Evolutionary conservation across 2,888 invertebrate genomes (phyloP).

Genomic region (Phyto melanocephala): DNA sequence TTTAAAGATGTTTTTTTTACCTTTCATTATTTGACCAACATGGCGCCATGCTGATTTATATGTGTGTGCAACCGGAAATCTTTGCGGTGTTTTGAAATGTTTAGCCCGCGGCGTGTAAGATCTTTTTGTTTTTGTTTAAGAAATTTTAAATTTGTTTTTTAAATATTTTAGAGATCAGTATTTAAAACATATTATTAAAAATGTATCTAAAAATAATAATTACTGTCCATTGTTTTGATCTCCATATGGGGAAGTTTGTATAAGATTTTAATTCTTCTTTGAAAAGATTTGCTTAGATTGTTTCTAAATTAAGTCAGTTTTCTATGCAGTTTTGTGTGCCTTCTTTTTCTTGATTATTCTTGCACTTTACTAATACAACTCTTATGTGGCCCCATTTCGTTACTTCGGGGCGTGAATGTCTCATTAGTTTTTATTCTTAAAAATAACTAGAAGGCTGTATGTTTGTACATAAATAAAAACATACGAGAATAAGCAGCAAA

Average conservation of each 20-base stretch:
- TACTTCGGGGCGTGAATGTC: conserved; percentile 37
- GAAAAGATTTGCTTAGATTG: conserved; percentile 23
- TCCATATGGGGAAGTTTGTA: neutral
- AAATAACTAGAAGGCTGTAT: neutral
- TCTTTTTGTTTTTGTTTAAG: conserved; percentile 21
- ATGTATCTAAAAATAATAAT: conserved; percentile 28
- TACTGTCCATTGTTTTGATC: conserved; percentile 39
- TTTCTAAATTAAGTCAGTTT: conserved; percentile 45
- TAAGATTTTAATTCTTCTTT: conserved; percentile 9
- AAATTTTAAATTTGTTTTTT: neutral
- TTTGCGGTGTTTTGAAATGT: conserved; percentile 43
- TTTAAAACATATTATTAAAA: conserved; percentile 36
- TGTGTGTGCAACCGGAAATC: conserved; percentile 39
- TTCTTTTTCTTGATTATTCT: conserved; percentile 1
- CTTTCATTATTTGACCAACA: too few relatives aligned
- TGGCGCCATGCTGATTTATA: conserved; percentile 52
- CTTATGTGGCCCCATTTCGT: conserved; percentile 33
- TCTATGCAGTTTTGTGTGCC: conserved; percentile 29
- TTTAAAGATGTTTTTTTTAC: neutral
- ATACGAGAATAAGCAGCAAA: too few relatives aligned
- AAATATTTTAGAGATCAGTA: neutral
- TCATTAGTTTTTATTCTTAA: conserved; percentile 33
- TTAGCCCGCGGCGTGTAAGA: conserved; percentile 50
- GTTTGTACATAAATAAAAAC: too few relatives aligned
- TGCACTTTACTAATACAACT: conserved; percentile 53